Percentiles rank a stretch among this genome's conserved stretches.
Evolutionary conservation across 2,888 invertebrate species (phyloP).

Genomic region (Argyresthia albistria): DNA sequence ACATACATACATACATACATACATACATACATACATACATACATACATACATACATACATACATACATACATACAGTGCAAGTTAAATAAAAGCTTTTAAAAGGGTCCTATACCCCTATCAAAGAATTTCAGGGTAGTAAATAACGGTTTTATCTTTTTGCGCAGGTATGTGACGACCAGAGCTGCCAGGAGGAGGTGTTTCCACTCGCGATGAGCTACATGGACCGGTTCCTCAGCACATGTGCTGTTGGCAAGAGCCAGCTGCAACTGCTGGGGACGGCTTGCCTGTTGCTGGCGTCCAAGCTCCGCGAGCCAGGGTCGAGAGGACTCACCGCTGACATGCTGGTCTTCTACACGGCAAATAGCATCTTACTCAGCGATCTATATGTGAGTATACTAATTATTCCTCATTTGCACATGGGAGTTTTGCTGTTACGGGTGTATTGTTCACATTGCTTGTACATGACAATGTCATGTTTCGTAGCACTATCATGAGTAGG

Average conservation of each 20-base stretch:
- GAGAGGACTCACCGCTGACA: slow-evolving; percentile 82
- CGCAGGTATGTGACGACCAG: slow-evolving; percentile 94
- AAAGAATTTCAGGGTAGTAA: too few species aligned
- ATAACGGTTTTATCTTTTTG: slow-evolving; percentile 15
- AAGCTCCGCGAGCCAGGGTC: slow-evolving; percentile 89
- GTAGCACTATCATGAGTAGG: too few species aligned
- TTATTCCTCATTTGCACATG: too few species aligned
- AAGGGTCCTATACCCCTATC: too few species aligned
- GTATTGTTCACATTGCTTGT: too few species aligned
- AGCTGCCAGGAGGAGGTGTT: slow-evolving; percentile 95
- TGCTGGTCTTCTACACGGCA: slow-evolving; percentile 93
- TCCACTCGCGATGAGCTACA: slow-evolving; percentile 90
- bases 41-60: too few species aligned
- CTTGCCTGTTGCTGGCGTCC: slow-evolving; percentile 92
- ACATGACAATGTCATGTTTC: too few species aligned
- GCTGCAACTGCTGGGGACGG: slow-evolving; percentile 92
- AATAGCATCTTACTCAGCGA: slow-evolving; percentile 90
- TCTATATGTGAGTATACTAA: slow-evolving; percentile 83
- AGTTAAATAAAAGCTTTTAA: too few species aligned
- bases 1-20: too few species aligned
- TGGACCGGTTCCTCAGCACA: slow-evolving; percentile 93
- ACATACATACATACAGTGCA: too few species aligned
- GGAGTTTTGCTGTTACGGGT: too few species aligned
- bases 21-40: too few species aligned
- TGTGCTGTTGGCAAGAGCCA: slow-evolving; percentile 88